Conservation (phyloP, 1,140 invertebrate species). For the Tetramorium alpestre region DNA sequence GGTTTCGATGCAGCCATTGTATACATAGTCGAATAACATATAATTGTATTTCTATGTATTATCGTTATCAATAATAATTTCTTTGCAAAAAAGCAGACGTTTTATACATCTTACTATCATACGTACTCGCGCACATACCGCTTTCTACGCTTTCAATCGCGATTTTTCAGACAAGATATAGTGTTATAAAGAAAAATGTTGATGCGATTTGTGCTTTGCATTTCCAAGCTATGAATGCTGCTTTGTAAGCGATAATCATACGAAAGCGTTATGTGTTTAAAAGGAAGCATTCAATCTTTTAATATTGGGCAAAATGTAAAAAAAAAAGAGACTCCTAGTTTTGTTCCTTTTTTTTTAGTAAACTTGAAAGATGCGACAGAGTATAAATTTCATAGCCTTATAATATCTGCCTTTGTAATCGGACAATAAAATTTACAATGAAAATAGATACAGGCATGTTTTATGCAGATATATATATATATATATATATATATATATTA, state of each 20-base stretch:
- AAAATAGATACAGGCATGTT: slow-evolving; percentile 20
- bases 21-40: slow-evolving; percentile 9
- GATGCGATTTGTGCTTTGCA: neutral
- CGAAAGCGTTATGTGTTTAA: slow-evolving; percentile 3
- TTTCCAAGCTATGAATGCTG: neutral
- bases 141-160: neutral
- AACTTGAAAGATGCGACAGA: slow-evolving; percentile 11
- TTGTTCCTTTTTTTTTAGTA: neutral
- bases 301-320: neutral
- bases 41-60: slow-evolving; percentile 36
- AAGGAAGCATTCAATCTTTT: neutral
- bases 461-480: neutral
- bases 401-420: neutral
- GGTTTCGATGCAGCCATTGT: slow-evolving; percentile 19
- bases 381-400: slow-evolving; percentile 24
- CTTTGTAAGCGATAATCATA: neutral
- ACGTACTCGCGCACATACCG: neutral
- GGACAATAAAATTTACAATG: slow-evolving; percentile 18
- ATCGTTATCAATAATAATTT: slow-evolving; percentile 52
- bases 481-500: neutral
- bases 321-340: slow-evolving; percentile 3
- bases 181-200: neutral
- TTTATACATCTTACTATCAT: slow-evolving; percentile 7
- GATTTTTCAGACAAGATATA: neutral
- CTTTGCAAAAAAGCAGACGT: slow-evolving; percentile 19